Conservation (phyloP, 2,113 vertebrate species). For the Gracilinanus agilis region DNA sequence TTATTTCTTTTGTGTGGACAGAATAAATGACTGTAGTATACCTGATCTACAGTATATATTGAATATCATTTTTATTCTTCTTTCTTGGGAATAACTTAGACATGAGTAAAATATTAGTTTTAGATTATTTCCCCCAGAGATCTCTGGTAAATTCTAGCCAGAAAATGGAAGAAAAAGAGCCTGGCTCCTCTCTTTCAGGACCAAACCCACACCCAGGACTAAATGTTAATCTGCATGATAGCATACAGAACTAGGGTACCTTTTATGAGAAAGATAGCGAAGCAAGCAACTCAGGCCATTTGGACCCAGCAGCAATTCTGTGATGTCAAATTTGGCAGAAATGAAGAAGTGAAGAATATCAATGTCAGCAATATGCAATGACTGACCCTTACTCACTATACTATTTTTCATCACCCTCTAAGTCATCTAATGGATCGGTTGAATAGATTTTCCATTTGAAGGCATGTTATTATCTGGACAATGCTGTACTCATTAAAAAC, state of each 20-base stretch:
- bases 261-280: background rate
- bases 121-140: too few species aligned
- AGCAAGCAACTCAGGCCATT: background rate
- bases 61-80: background rate
- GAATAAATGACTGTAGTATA: background rate
- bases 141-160: background rate
- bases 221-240: background rate
- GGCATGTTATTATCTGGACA: background rate
- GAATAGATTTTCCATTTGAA: background rate
- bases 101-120: too few species aligned
- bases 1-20: background rate
- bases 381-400: background rate
- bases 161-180: background rate
- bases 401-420: background rate
- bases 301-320: background rate
- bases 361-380: background rate
- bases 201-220: background rate
- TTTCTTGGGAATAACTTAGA: background rate
- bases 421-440: background rate
- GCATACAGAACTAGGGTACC: background rate
- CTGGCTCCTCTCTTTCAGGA: background rate
- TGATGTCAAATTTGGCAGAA: background rate
- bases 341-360: background rate
- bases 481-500: background rate
- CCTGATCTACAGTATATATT: background rate